Evolutionary conservation across 2,888 invertebrate genomes (phyloP).

Genomic region (Luffia ferchaultella): DNA sequence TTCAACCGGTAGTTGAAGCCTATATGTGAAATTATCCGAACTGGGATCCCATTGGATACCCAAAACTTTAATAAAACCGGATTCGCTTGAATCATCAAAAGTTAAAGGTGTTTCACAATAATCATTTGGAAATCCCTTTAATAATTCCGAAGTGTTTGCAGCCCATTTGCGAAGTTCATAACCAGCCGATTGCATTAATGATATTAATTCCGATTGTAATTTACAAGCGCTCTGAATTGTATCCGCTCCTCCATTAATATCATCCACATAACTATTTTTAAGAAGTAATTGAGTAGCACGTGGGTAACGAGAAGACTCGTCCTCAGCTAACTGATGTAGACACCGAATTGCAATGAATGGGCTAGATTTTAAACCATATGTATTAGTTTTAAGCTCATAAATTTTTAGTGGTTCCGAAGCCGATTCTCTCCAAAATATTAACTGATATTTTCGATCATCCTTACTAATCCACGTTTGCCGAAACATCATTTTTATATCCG

Average conservation of each 20-base stretch:
- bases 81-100: conserved; percentile 3
- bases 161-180: conserved; percentile 9
- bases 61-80: conserved; percentile 4
- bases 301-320: not conserved
- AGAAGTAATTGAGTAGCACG: not conserved
- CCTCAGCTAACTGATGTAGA: conserved; percentile 4
- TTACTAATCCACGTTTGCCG: conserved; percentile 3
- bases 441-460: conserved; percentile 5
- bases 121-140: not conserved
- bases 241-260: conserved; percentile 3
- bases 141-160: not conserved
- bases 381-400: conserved; percentile 5
- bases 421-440: conserved; percentile 5
- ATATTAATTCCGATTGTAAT: not conserved
- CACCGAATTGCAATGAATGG: conserved; percentile 7
- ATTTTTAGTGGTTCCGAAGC: not conserved
- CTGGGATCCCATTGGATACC: conserved; percentile 8
- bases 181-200: conserved; percentile 1
- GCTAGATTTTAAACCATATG: conserved; percentile 9
- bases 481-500: conserved; percentile 9
- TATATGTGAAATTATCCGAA: conserved; percentile 4
- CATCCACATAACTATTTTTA: conserved; percentile 1
- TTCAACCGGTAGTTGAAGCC: not conserved
- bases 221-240: not conserved
- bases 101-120: not conserved